phyloP scores from a whole-genome alignment of 2,113 vertebrate genomes.

The Cygnus atratus region DNA sequence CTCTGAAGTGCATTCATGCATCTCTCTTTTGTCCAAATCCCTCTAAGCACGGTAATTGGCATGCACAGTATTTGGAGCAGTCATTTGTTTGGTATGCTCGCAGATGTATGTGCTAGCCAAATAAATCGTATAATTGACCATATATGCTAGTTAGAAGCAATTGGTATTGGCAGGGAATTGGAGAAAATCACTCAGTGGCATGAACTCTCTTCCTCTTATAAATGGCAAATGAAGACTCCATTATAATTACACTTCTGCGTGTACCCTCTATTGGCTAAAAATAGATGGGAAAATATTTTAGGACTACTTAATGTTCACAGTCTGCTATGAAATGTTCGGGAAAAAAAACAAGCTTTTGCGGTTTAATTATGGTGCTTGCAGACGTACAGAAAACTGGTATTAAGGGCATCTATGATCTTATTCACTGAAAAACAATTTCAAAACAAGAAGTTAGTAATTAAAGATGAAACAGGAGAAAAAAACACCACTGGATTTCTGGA shows the following conservation, averaged over 20 bases:
- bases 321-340: background rate
- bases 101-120: background rate
- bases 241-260: conserved; percentile 7
- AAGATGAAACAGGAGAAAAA: background rate
- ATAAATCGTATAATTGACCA: conserved; percentile 17
- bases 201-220: background rate
- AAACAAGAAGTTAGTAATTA: background rate
- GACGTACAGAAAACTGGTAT: background rate
- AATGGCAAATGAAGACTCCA: background rate
- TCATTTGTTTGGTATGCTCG: conserved; percentile 22
- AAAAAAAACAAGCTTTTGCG: background rate
- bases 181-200: conserved; percentile 3
- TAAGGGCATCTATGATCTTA: background rate
- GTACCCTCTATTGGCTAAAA: conserved; percentile 12
- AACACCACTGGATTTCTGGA: background rate
- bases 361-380: background rate
- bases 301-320: background rate
- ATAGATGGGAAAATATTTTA: conserved; percentile 48
- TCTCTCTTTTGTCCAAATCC: conserved; percentile 8
- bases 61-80: background rate
- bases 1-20: background rate
- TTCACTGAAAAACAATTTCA: background rate
- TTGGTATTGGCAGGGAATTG: background rate
- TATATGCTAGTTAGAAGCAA: conserved; percentile 7
- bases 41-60: conserved; percentile 35